A percentile compares a stretch with the other conserved stretches of the same genome.
These are phyloP conservation scores for Erpobdella octoculata DNA, from an alignment of 2,888 invertebrate species.

Conservation along the genomic window DNA sequence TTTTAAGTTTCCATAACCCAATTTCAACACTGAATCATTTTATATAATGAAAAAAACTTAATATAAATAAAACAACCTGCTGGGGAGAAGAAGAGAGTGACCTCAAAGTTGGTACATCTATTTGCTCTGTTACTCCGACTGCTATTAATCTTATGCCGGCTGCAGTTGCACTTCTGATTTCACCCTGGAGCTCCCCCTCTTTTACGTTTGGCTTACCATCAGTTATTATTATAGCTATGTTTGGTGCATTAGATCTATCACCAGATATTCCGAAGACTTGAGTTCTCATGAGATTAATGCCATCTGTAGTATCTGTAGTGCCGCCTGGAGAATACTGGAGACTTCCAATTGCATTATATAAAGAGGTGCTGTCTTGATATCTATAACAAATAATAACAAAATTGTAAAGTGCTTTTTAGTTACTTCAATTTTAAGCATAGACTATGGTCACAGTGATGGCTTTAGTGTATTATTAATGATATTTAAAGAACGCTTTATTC, in stretches of 20 bases:
- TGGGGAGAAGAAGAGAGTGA: slow-evolving; percentile 21
- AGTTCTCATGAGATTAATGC: background rate
- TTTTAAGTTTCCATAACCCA: too few species aligned
- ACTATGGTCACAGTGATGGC: too few species aligned
- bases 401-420: too few species aligned
- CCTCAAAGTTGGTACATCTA: slow-evolving; percentile 21
- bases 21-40: too few species aligned
- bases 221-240: slow-evolving; percentile 25
- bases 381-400: too few species aligned
- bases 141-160: background rate
- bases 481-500: too few species aligned
- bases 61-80: background rate
- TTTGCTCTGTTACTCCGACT: slow-evolving; percentile 18
- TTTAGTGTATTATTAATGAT: too few species aligned
- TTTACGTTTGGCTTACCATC: slow-evolving; percentile 12
- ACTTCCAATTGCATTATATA: background rate
- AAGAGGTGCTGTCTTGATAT: background rate
- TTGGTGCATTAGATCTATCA: background rate
- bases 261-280: slow-evolving; percentile 14
- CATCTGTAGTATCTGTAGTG: background rate
- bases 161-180: background rate
- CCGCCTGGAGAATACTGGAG: background rate
- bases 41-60: too few species aligned
- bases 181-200: background rate
- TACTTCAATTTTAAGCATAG: too few species aligned